phyloP scores from a whole-genome alignment of 2,888 invertebrate genomes.

The Diadromus collaris region DNA sequence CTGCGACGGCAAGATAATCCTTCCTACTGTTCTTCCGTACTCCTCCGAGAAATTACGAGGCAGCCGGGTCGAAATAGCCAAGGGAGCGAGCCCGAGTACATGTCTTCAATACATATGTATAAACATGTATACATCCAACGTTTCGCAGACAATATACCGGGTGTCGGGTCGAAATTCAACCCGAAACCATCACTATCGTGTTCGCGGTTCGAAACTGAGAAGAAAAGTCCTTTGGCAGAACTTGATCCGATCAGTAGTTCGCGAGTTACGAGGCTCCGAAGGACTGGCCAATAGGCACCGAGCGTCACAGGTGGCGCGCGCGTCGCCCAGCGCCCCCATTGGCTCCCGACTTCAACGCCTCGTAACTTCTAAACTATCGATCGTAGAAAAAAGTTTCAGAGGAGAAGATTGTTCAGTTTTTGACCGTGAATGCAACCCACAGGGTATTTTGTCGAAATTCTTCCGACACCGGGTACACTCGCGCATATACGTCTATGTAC shows the following conservation, averaged over 20 bases:
- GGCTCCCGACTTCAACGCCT: neutral
- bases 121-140: neutral
- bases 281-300: neutral
- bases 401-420: neutral
- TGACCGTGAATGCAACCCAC: neutral
- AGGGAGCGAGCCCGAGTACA: slow-evolving; percentile 6
- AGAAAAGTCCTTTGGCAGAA: neutral
- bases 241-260: neutral
- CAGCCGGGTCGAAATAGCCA: slow-evolving; percentile 27
- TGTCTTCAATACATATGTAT: slow-evolving; percentile 2
- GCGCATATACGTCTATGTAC: neutral
- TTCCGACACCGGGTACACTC: neutral
- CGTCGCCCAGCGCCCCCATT: neutral
- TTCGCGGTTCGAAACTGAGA: neutral
- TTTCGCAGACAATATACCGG: neutral
- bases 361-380: neutral
- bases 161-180: neutral
- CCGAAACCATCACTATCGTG: neutral
- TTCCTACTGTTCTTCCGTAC: slow-evolving; percentile 1
- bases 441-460: neutral
- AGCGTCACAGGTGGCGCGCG: neutral
- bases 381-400: slow-evolving; percentile 1
- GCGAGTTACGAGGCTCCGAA: neutral
- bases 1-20: slow-evolving; percentile 20
- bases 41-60: slow-evolving; percentile 33